Conservation (phyloP, 2,888 invertebrate genomes). For the Eupithecia dodoneata region DNA sequence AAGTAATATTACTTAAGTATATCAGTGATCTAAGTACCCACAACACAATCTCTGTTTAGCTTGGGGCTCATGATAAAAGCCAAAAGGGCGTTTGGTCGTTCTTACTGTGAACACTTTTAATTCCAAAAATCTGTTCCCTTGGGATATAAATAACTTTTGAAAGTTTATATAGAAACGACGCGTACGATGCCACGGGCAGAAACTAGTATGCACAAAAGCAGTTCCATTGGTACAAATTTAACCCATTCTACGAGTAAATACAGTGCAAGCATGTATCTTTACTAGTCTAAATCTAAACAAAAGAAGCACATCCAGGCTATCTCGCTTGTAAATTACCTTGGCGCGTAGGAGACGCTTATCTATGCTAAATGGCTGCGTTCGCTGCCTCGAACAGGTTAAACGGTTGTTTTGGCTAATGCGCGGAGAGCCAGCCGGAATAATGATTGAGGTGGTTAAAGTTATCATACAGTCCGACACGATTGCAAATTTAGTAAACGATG, state of each 20-base stretch:
- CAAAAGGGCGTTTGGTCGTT: too few species aligned
- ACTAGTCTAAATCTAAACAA: conserved; percentile 19
- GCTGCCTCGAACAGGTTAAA: conserved; percentile 41
- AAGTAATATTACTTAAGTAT: too few species aligned
- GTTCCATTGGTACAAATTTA: not conserved
- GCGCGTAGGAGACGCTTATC: conserved; percentile 53
- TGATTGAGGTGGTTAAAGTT: conserved; percentile 39
- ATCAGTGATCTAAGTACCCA: too few species aligned
- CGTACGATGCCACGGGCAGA: too few species aligned
- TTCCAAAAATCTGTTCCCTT: too few species aligned
- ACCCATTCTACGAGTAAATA: not conserved
- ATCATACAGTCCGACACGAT: not conserved
- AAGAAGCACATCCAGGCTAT: conserved; percentile 32
- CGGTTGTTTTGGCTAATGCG: conserved; percentile 42
- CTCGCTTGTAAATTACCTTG: conserved; percentile 52
- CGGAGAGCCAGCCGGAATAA: conserved; percentile 44
- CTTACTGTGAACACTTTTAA: too few species aligned
- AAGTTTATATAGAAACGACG: too few species aligned
- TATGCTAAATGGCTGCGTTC: conserved; percentile 59
- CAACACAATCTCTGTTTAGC: too few species aligned
- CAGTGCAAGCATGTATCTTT: not conserved
- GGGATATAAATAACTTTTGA: too few species aligned
- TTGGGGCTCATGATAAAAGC: too few species aligned
- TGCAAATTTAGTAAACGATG: not conserved
- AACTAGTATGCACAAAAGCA: not conserved